Conservation (phyloP, 1,140 invertebrate species). For the Psilanteris sp. region DNA sequence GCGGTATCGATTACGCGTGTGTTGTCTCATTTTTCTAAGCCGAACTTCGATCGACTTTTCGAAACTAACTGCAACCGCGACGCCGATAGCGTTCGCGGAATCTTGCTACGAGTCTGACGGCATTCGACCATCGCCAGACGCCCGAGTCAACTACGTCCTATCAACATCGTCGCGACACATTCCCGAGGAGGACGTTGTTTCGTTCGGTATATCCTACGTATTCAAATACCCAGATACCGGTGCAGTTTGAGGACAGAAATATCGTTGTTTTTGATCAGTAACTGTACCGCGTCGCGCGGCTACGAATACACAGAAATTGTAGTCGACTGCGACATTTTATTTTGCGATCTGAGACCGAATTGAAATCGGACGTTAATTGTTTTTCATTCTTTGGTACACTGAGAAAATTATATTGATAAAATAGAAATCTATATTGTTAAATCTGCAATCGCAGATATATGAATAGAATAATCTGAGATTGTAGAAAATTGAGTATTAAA, state of each 20-base stretch:
- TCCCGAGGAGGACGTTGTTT: constrained; percentile 43
- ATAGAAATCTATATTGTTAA: too few species aligned
- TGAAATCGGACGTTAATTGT: too few species aligned
- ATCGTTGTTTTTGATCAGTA: constrained; percentile 4
- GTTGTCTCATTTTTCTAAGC: constrained; percentile 30
- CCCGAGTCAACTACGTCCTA: constrained; percentile 38
- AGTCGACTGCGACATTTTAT: too few species aligned
- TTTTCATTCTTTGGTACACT: too few species aligned
- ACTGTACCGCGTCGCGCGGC: not conserved
- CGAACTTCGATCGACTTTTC: not conserved
- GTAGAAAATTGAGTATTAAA: too few species aligned
- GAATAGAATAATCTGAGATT: too few species aligned
- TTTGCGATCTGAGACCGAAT: too few species aligned
- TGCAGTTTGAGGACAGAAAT: constrained; percentile 4
- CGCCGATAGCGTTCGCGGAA: constrained; percentile 69
- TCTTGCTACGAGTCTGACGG: constrained; percentile 68
- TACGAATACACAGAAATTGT: too few species aligned
- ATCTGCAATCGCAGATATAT: too few species aligned
- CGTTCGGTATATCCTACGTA: constrained; percentile 10
- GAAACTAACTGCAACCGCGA: constrained; percentile 10
- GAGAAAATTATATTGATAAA: too few species aligned
- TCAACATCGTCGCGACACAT: constrained; percentile 35
- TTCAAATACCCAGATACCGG: constrained; percentile 25
- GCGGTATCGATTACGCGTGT: constrained; percentile 66
- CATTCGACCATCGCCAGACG: constrained; percentile 61